Percentiles rank a stretch among this genome's conserved stretches.
phyloP scores from a whole-genome alignment of 1,140 invertebrate genomes.

The Drosophila novamexicana region DNA sequence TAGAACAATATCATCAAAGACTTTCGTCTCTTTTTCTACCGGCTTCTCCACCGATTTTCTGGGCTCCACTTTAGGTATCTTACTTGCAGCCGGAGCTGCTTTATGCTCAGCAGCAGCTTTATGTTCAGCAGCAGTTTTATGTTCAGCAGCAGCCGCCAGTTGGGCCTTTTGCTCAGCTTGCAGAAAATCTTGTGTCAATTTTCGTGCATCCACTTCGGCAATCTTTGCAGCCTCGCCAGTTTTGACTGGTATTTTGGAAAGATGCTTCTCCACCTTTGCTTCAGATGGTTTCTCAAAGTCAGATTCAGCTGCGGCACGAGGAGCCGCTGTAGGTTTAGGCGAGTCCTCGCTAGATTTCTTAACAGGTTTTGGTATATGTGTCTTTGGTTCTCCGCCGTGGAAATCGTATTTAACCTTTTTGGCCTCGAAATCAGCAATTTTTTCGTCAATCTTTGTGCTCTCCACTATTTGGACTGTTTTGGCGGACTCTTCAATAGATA shows the following conservation, averaged over 20 bases:
- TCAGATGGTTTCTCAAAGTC: conserved; percentile 54
- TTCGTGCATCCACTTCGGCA: conserved; percentile 57
- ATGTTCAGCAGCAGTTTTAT: conserved; percentile 29
- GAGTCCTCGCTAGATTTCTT: conserved; percentile 59
- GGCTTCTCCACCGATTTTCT: conserved; percentile 62
- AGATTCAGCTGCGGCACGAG: conserved; percentile 55
- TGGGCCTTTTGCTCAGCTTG: conserved; percentile 56
- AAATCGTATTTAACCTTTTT: conserved; percentile 79
- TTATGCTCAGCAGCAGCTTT: conserved; percentile 56
- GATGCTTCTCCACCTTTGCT: conserved; percentile 52
- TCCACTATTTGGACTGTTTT: conserved; percentile 57
- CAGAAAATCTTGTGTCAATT: conserved; percentile 75
- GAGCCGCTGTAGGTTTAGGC: conserved; percentile 65
- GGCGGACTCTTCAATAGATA: conserved; percentile 42
- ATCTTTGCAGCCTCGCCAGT: conserved; percentile 34
- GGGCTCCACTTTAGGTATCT: conserved; percentile 72
- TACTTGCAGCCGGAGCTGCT: conserved; percentile 58
- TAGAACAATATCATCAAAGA: conserved; percentile 58
- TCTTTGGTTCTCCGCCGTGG: conserved; percentile 73
- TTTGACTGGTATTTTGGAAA: conserved; percentile 71
- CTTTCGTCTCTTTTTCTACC: conserved; percentile 50
- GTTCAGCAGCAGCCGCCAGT: conserved; percentile 11
- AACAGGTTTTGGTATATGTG: conserved; percentile 69
- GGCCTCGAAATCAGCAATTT: conserved; percentile 79
- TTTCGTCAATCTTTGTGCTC: conserved; percentile 73